phyloP scores from a whole-genome alignment of 2,113 vertebrate species.

The Bujurquina vittata region DNA sequence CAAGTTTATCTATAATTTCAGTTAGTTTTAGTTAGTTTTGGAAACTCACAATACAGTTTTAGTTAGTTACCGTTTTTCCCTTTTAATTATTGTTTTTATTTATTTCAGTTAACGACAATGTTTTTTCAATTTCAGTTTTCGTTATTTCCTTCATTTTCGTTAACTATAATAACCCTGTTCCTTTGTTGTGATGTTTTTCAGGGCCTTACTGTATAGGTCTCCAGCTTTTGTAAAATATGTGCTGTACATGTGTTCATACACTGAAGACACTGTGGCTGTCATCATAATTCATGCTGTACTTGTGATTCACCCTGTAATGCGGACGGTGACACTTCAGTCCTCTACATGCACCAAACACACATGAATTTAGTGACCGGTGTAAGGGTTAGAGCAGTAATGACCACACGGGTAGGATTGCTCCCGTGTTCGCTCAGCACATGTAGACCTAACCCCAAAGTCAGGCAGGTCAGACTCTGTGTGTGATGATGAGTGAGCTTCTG shows the following conservation, averaged over 20 bases:
- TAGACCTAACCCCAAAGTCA: conserved; percentile 36
- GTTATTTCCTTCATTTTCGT: no score
- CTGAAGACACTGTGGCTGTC: conserved; percentile 17
- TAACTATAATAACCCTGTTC: no score
- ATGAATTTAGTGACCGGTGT: conserved; percentile 59
- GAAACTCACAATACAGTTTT: no score
- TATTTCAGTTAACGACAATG: no score
- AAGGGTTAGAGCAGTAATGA: conserved; percentile 12
- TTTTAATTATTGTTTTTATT: no score
- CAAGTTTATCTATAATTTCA: no score
- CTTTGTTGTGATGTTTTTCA: fast-evolving
- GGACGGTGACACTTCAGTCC: conserved; percentile 47
- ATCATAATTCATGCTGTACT: conserved; percentile 55
- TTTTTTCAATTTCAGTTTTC: no score
- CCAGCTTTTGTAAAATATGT: background rate
- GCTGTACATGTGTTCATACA: background rate
- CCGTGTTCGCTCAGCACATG: conserved; percentile 19
- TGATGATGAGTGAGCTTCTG: conserved; percentile 45
- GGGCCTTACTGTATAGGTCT: background rate
- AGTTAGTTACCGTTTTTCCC: no score
- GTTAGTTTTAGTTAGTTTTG: no score
- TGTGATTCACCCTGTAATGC: conserved; percentile 49
- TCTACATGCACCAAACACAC: conserved; percentile 2
- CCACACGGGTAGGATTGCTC: background rate
- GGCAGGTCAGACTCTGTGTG: conserved; percentile 32